Evolutionary conservation across 2,113 vertebrate genomes (phyloP).

Genomic region (Ceratotherium simum): DNA sequence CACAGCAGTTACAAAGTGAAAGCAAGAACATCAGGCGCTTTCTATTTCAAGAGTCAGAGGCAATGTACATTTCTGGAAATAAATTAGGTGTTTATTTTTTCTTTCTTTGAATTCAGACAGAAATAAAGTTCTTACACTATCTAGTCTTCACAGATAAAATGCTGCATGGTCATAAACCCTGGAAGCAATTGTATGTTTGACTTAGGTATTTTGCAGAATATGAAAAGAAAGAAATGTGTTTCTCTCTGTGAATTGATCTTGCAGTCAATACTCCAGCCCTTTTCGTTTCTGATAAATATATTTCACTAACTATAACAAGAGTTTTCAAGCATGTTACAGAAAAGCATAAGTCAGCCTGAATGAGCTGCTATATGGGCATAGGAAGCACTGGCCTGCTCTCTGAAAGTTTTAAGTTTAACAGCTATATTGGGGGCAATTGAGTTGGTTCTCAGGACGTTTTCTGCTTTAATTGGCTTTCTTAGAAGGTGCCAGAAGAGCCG

Average conservation of each 20-base stretch:
- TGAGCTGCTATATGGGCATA: background rate
- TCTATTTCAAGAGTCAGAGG: background rate
- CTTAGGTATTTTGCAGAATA: background rate
- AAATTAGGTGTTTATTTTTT: background rate
- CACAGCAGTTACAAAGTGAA: background rate
- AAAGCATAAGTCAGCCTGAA: background rate
- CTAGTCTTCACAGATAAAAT: background rate
- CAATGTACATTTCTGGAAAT: background rate
- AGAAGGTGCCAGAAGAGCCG: background rate
- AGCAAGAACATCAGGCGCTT: background rate
- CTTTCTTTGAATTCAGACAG: background rate
- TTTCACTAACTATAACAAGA: background rate
- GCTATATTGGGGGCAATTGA: rapidly evolving
- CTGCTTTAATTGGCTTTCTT: slow-evolving; percentile 21
- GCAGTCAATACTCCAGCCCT: background rate
- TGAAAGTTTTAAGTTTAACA: background rate
- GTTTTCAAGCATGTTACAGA: background rate
- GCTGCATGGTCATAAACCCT: background rate
- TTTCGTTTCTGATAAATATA: background rate
- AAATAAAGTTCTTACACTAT: background rate
- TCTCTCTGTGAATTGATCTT: background rate
- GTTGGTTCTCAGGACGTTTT: background rate
- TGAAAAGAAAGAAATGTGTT: background rate
- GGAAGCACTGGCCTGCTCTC: background rate
- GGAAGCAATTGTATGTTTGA: background rate